Base-by-base conservation (phyloP, 2,797 vertebrate genomes). In the Squalus acanthias region DNA sequence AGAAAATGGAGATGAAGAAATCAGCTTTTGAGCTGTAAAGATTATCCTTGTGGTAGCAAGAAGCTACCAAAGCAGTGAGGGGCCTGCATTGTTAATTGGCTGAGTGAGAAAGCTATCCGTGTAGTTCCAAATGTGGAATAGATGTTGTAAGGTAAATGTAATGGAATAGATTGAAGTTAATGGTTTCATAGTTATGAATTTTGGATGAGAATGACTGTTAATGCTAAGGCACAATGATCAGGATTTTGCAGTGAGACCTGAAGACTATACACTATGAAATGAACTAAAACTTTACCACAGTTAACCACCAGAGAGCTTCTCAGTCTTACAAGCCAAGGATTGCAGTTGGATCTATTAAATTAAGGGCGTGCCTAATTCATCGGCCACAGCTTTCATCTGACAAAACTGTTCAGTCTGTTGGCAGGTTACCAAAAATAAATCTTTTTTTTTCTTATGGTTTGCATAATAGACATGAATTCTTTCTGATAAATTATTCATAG, bases 321-420 rank as follows among this genome's bases (percentile, higher is more conserved):
- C 70, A 76, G 53, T 95, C 70, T n/a, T 95, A 20, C 50, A 53
- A 76, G 26, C 26, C 70, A 76, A n/a, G 24, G 94, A 74, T 76
- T 95, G 70, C 50, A 74, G 50, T 95, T 95, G 26, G 94, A 76
- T 95, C 13, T 76, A 72, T 76, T 76, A 95, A 74, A n/a, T 97
- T 97, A 97, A 97, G 96, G 97, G 96, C 97, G 97, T 96, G 97
- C 96, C 97, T 96, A 97, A 97, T 97, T 96, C 96, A 97, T 97
- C 94, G 50, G 96, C 70, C 50, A 74, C 94, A 95, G 70, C 96
- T 97, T 97, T 97, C 96, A 97, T 85, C 88, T 96, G 96, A 96
- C 82, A 96, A 96, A 96, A 97, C 5, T 96, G 96, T 97, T 96
- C 96, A 5, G 0, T 15, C n/a, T 96, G 65, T 96, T 96, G 97